phyloP scores from a whole-genome alignment of 2,797 vertebrate genomes.

The Acridotheres tristis region DNA sequence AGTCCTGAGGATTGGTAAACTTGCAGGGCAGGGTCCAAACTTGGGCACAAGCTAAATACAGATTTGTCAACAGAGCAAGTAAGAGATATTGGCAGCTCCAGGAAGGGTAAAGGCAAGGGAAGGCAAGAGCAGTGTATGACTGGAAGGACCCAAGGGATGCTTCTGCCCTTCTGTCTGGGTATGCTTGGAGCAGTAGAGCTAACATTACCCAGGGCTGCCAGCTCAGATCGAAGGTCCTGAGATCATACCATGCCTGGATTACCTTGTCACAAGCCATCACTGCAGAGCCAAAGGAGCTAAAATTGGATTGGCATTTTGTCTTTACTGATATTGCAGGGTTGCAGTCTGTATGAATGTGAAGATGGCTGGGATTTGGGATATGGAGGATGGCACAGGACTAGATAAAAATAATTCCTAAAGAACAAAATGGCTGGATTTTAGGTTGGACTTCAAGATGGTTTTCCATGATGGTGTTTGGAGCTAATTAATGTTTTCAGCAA shows the following conservation, averaged over 20 bases:
- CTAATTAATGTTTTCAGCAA: neutral
- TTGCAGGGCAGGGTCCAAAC: neutral
- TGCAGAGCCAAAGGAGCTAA: neutral
- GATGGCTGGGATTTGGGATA: neutral
- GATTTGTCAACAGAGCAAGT: neutral
- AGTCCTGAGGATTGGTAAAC: neutral
- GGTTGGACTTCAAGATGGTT: neutral
- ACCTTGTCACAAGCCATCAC: slow-evolving; percentile 11
- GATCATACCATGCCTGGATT: neutral
- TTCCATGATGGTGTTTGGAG: neutral
- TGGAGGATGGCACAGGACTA: neutral
- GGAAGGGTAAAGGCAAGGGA: neutral
- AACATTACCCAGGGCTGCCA: neutral
- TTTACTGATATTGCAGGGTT: neutral
- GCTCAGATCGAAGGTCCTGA: neutral
- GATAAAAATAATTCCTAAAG: neutral
- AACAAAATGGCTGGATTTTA: neutral
- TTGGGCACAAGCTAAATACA: neutral
- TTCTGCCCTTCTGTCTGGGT: neutral
- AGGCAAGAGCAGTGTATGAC: neutral
- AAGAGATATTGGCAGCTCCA: neutral
- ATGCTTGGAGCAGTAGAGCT: neutral
- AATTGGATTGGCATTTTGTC: slow-evolving; percentile 29
- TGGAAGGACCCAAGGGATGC: neutral
- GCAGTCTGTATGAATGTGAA: neutral